Evolutionary conservation across 2,113 vertebrate genomes (phyloP).

Genomic region (Scatophagus argus): DNA sequence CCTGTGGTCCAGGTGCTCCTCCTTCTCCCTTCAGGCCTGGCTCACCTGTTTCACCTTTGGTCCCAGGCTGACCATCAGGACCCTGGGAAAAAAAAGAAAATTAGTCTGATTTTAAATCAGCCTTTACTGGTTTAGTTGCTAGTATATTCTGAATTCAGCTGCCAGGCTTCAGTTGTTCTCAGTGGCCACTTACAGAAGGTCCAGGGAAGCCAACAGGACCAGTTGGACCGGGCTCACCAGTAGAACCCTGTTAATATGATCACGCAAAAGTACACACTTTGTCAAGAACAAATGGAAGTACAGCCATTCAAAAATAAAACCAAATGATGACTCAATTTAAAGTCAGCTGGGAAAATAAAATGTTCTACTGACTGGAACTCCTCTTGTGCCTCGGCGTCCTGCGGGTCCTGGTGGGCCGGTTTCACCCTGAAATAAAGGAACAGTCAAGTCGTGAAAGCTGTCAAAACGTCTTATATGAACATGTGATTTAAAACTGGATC

Average conservation of each 20-base stretch:
- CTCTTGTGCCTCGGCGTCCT: conserved; percentile 93
- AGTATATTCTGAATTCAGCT: neutral
- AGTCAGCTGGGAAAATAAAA: neutral
- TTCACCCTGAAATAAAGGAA: conserved; percentile 89
- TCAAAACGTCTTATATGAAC: no score
- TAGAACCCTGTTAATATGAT: conserved; percentile 87
- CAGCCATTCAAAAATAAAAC: neutral
- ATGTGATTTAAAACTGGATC: neutral
- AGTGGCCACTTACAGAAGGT: conserved; percentile 86
- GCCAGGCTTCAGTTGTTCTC: neutral
- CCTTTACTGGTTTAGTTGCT: neutral
- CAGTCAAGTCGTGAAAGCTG: no score
- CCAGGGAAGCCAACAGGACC: conserved; percentile 95
- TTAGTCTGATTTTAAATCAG: neutral
- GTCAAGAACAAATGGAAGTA: neutral
- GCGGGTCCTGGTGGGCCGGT: conserved; percentile 90
- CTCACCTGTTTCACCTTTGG: conserved; percentile 96
- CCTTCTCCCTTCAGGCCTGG: conserved; percentile 93
- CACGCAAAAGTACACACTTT: conserved; percentile 2
- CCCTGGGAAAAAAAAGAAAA: conserved; percentile 82
- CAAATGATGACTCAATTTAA: neutral
- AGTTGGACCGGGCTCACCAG: conserved; percentile 92
- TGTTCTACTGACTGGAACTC: conserved; percentile 89
- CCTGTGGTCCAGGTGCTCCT: conserved; percentile 93
- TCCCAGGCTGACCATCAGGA: conserved; percentile 94